Evolutionary conservation across 2,113 vertebrate genomes (phyloP), one percentile per base, ranked within the genome.

Genomic region (Acrocephalus kingi): DNA sequence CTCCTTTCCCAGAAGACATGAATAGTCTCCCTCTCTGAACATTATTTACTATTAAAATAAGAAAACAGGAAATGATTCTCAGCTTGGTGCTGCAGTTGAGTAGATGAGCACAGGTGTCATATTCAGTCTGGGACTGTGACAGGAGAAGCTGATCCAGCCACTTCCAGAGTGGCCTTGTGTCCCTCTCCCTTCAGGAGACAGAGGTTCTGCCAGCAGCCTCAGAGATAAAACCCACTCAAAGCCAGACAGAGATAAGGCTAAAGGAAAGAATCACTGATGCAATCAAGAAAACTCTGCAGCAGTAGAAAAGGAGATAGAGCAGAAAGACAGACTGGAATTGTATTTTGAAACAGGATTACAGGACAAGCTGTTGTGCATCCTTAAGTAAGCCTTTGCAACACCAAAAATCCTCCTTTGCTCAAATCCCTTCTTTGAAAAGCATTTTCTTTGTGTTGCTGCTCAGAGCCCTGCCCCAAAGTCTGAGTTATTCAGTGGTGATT

Each of bases 261-360:
- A 87, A 91, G 58, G 67, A 76, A 76, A 82, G 75, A 94, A 62
- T 52, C 68, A 63, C 39, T n/a, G 71, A 77, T 54, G 72, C 55
- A 51, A 80, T 24, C 2, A 19, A 84, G 79, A 81, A 86, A 87
- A 58, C 33, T 69, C 78, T 52, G 56, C 73, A 83, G 82, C 43
- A 63, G 12, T 0, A 84, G 61, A 71, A 41, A 0, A 75, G 41
- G 49, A 93, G 63, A 51, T 24, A 39, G 49, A 68, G 68, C 78
- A 95, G 55, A 43, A 41, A 68, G 58, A 68, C 59, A 78, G 68
- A 59, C 18, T 0, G 19, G 68, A 71, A 58, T 21, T 3, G 3
- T 76, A 39, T 71, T 94, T 37, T 58, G 71, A 90, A 94, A 77
- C 2, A 49, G 84, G 78, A 96, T 87, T 90, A 90, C 39, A 75